Percentiles rank a stretch among this genome's conserved stretches.
Conservation (phyloP, 2,888 invertebrate species). For the Habroteleia sp. region DNA sequence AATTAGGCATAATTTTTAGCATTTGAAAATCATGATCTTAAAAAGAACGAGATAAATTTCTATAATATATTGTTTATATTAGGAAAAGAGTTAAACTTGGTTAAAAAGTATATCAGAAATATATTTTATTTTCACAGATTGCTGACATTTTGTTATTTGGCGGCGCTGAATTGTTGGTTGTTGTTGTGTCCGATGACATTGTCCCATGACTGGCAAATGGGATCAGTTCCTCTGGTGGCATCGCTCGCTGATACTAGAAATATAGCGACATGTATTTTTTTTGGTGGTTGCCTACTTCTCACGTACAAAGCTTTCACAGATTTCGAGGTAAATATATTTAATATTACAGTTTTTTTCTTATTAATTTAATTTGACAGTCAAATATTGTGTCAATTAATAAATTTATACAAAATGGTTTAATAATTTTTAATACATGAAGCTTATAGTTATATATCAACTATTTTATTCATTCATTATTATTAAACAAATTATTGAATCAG, state of each 20-base stretch:
- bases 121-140: constrained; percentile 83
- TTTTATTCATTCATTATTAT: too few species aligned
- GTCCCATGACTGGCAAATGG: constrained; percentile 96
- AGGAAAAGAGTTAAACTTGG: too few species aligned
- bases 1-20: too few species aligned
- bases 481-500: too few species aligned
- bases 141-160: constrained; percentile 91
- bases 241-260: constrained; percentile 88
- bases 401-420: too few species aligned
- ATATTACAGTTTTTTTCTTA: too few species aligned
- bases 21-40: too few species aligned
- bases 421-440: too few species aligned
- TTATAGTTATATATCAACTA: too few species aligned
- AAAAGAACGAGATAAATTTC: too few species aligned
- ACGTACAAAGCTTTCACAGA: constrained; percentile 85
- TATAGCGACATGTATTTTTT: constrained; percentile 86
- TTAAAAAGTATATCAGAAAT: background rate
- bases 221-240: constrained; percentile 90
- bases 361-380: too few species aligned
- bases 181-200: constrained; percentile 89
- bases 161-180: constrained; percentile 92
- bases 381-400: too few species aligned
- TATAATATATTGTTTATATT: background rate
- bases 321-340: constrained; percentile 88
- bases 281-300: constrained; percentile 84